These are phyloP conservation scores for Phoxinus dragarum DNA, from an alignment of 2,797 vertebrate genomes.

Conservation along the genomic window DNA sequence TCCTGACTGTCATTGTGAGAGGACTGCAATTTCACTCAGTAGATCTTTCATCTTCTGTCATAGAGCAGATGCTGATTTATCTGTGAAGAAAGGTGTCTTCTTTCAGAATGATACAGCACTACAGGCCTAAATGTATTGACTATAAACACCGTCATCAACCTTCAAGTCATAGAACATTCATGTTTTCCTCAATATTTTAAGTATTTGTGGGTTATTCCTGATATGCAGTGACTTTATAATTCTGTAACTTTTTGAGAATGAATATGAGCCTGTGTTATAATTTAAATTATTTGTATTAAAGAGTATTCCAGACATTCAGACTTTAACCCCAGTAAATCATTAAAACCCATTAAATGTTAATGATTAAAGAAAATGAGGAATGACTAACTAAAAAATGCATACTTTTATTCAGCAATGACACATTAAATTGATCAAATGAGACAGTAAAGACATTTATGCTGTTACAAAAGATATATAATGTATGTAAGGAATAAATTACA, in stretches of 20 bases:
- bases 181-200: not conserved
- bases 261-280: not conserved
- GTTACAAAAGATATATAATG: not conserved
- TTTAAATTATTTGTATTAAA: not conserved
- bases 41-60: slow-evolving; percentile 40
- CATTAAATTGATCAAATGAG: not conserved
- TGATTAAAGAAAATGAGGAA: not conserved
- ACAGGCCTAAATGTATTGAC: not conserved
- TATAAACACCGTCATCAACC: not conserved
- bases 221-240: not conserved
- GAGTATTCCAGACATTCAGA: not conserved
- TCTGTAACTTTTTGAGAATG: not conserved
- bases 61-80: slow-evolving; percentile 34
- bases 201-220: slow-evolving; percentile 5
- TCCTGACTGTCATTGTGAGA: slow-evolving; percentile 26
- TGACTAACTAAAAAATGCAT: not conserved
- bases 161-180: not conserved
- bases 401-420: not conserved
- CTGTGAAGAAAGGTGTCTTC: slow-evolving; percentile 37
- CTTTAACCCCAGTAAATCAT: not conserved
- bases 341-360: not conserved
- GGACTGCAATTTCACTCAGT: slow-evolving; percentile 43
- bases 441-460: not conserved
- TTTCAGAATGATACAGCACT: slow-evolving; percentile 25
- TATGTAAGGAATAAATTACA: not conserved